Percentiles rank a stretch among this genome's conserved stretches.
These are phyloP conservation scores for Enteromius mattozi DNA, from an alignment of 2,797 vertebrate genomes.

Conservation along the genomic window DNA sequence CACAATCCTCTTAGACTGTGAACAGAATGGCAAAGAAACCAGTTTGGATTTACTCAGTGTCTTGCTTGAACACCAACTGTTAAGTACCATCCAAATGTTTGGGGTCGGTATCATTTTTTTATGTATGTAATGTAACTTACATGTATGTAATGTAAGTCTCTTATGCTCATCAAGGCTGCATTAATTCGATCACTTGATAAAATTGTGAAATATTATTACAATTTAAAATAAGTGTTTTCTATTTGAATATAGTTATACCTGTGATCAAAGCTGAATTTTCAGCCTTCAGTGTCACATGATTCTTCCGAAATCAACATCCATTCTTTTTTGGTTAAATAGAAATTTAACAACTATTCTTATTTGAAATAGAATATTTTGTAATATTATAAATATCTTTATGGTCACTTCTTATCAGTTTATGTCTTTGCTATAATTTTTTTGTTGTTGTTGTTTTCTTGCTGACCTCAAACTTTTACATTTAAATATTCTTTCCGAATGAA, in stretches of 20 bases:
- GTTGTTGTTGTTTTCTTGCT: not conserved
- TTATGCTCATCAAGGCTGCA: not conserved
- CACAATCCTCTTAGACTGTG: not conserved
- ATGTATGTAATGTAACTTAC: too few relatives aligned
- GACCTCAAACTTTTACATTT: too few relatives aligned
- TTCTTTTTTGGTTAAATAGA: too few relatives aligned
- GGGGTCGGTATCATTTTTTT: not conserved
- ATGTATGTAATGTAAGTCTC: not conserved
- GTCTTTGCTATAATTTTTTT: not conserved
- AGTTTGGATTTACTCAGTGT: not conserved
- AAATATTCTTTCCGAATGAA: too few relatives aligned
- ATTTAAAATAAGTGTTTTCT: not conserved
- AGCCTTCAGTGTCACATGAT: not conserved
- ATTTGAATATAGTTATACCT: not conserved
- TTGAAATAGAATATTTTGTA: not conserved
- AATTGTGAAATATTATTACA: not conserved
- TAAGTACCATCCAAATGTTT: not conserved
- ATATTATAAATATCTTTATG: not conserved
- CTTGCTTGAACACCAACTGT: not conserved
- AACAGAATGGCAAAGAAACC: not conserved
- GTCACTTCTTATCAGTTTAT: not conserved
- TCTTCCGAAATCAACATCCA: too few relatives aligned
- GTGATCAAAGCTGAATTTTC: not conserved
- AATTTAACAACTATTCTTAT: too few relatives aligned
- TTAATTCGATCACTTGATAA: not conserved